These are phyloP conservation scores for Erythrocercus mccallii DNA, from an alignment of 2,113 vertebrate genomes.

Conservation along the genomic window DNA sequence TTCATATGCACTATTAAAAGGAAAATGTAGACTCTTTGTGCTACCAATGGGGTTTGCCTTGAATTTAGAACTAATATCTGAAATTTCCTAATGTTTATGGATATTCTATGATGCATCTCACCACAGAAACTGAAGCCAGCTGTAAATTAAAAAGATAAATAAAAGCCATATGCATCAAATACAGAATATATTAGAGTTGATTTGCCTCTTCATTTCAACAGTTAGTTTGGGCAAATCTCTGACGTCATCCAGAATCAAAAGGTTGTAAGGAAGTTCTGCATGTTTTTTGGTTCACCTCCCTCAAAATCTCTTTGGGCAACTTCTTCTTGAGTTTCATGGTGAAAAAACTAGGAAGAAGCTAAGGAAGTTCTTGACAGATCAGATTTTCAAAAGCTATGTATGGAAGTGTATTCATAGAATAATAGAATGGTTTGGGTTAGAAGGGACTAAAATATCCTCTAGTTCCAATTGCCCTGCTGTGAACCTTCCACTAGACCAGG, in stretches of 20 bases:
- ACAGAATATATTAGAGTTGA: not conserved
- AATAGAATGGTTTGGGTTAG: not conserved
- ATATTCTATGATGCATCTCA: not conserved
- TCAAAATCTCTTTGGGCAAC: not conserved
- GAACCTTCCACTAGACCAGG: not conserved
- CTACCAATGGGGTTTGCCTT: not conserved
- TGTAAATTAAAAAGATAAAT: not conserved
- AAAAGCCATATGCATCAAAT: not conserved
- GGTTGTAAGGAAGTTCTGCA: not conserved
- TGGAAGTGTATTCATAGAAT: not conserved
- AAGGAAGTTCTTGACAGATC: not conserved
- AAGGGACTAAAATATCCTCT: not conserved
- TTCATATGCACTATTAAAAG: not conserved
- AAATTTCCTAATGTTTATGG: not conserved
- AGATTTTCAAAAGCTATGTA: fast-evolving
- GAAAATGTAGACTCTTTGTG: not conserved
- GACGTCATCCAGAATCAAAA: not conserved
- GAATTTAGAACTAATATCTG: not conserved
- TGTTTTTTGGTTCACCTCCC: not conserved
- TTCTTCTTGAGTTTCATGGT: not conserved
- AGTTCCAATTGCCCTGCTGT: not conserved
- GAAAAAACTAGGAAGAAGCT: not conserved
- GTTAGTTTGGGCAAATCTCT: not conserved
- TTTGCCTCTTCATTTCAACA: not conserved
- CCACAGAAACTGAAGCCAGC: not conserved